phyloP scores from a whole-genome alignment of 2,888 invertebrate genomes.

The Tenthredo livida region DNA sequence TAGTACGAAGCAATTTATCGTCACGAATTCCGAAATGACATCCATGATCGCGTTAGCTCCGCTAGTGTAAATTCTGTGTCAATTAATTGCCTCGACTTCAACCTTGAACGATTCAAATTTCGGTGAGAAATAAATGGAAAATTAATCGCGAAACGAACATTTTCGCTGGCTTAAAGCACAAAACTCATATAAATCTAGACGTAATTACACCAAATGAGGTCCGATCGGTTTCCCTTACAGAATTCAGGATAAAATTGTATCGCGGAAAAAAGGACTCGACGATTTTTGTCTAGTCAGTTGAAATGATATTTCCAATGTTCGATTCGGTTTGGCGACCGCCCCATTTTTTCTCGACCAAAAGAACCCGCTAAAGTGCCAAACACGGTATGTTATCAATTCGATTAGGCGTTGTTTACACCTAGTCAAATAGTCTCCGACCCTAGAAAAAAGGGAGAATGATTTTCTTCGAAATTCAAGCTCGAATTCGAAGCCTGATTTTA shows the following conservation, averaged over 20 bases:
- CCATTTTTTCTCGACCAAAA: conserved; percentile 37
- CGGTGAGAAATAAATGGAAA: neutral
- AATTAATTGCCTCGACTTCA: neutral
- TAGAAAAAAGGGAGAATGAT: neutral
- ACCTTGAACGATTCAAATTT: neutral
- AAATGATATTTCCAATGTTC: neutral
- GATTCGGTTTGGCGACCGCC: conserved; percentile 14
- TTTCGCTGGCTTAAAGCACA: neutral
- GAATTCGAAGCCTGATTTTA: neutral
- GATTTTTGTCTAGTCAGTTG: conserved; percentile 31
- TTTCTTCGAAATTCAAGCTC: neutral
- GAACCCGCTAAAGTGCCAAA: neutral
- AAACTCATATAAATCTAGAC: neutral
- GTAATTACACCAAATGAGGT: neutral
- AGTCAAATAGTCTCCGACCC: neutral
- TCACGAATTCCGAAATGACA: neutral
- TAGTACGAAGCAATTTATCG: neutral
- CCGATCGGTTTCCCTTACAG: neutral
- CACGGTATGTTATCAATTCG: conserved; percentile 40
- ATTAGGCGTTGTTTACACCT: conserved; percentile 21
- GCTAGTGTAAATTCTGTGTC: conserved; percentile 6
- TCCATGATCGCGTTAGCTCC: neutral
- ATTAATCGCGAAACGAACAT: neutral
- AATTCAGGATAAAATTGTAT: neutral
- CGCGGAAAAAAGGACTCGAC: neutral